Percentiles rank a stretch among this genome's conserved stretches.
phyloP scores from a whole-genome alignment of 2,888 invertebrate species.

The Sesia apiformis region DNA sequence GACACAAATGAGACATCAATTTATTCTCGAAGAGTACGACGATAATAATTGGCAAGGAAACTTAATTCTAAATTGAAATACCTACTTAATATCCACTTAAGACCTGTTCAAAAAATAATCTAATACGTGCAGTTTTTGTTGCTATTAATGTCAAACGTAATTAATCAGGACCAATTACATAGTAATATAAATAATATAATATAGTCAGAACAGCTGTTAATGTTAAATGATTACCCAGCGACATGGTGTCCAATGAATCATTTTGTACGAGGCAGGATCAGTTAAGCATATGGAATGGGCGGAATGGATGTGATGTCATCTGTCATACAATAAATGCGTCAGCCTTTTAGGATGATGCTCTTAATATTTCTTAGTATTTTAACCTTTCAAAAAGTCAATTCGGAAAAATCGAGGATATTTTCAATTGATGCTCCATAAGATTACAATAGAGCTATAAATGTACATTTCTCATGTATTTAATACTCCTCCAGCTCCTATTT shows the following conservation, averaged over 20 bases:
- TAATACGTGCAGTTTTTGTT: not conserved
- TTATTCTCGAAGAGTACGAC: too few relatives aligned
- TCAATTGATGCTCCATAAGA: too few relatives aligned
- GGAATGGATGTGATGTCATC: slow-evolving; percentile 16
- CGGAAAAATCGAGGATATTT: not conserved
- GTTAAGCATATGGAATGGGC: slow-evolving; percentile 12
- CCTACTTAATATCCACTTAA: too few relatives aligned
- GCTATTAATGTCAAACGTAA: slow-evolving; percentile 1
- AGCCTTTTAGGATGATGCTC: slow-evolving; percentile 9
- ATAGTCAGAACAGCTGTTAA: slow-evolving; percentile 10
- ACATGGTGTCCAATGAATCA: slow-evolving; percentile 12
- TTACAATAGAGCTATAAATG: too few relatives aligned
- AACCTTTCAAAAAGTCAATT: not conserved
- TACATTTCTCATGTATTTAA: too few relatives aligned
- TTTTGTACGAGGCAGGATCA: slow-evolving; percentile 11
- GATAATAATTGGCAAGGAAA: too few relatives aligned
- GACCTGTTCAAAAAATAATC: not conserved
- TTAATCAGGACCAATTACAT: slow-evolving; percentile 12
- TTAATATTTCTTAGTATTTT: not conserved
- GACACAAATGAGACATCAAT: too few relatives aligned
- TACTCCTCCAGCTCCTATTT: too few relatives aligned
- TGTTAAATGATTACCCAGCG: slow-evolving; percentile 12
- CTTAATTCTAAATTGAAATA: too few relatives aligned
- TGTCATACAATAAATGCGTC: slow-evolving; percentile 10
- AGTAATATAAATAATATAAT: slow-evolving; percentile 10